Base-by-base conservation (phyloP, 53 echinoderm and acorn worm genomes). In the Echinarachnius parma region DNA sequence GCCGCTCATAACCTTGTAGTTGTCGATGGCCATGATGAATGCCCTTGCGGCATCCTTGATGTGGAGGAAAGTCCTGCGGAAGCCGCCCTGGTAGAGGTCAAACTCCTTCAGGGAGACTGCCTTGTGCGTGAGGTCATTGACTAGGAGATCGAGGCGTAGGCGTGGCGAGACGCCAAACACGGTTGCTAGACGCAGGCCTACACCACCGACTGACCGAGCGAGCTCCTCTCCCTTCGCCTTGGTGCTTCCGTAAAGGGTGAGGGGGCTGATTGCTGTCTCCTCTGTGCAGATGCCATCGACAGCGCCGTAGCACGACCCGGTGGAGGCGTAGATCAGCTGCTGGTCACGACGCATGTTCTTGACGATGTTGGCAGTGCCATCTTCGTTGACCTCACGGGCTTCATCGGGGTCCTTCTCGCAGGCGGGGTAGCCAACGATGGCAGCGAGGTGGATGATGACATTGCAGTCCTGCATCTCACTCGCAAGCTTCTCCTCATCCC, bases 391-490 rank as follows among this genome's bases (percentile, higher is more conserved):
- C 54, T 74, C 45, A 9, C 54, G 62, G 20, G 90, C 86, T 5
- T 82, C 58, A 18, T 86, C 75, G 4, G 90, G 90, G 21, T 89
- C 82, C 54, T 78, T 89, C 75, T 85, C 85, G 62, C 90, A 89
- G 20, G 90, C 90, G 2, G 90, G 90, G 37, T 89, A 89, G 5
- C 90, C 90, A 4, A 89, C 90, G 18, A 89, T 89, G 22, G 90
- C 90, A 7, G 90, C 90, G n/a, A 89, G 77, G 46, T 89, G 90
- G 54, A 89, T 78, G 19, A 89, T 57, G 14, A 76, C 90, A 13
- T 89, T 78, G 22, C 84, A 80, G 28, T 75, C 75, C 5, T 63
- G 31, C 82, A 89, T 86, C 28, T 54, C 86, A 26, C 28, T 55
- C 27, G 81, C 74, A 28, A 89, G 50, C 19, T 64, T 42, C 16